Conservation (phyloP, 2,113 vertebrate species). For the Thryonomys swinderianus region DNA sequence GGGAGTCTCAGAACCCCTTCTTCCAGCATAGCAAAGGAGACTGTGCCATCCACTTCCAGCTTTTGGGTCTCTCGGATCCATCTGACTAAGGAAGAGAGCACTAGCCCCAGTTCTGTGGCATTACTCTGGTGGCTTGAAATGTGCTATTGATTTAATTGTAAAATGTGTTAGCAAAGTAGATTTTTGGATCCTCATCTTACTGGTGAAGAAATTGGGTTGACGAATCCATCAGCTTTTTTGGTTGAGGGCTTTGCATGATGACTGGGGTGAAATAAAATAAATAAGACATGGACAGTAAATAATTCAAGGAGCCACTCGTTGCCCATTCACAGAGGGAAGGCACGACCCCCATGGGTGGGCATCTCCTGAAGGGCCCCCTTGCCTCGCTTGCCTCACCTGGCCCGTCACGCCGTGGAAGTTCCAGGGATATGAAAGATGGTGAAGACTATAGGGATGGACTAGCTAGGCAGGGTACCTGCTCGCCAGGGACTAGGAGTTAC, state of each 20-base stretch:
- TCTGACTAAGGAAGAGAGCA: background rate
- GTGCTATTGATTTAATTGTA: background rate
- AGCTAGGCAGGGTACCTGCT: background rate
- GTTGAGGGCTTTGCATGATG: background rate
- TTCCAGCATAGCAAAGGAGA: background rate
- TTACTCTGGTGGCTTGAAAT: background rate
- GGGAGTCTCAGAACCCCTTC: background rate
- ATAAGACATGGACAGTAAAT: fast-evolving
- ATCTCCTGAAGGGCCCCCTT: background rate
- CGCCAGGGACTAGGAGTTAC: background rate
- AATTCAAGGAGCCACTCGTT: background rate
- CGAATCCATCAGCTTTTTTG: background rate
- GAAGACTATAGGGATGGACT: background rate
- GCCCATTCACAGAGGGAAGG: fast-evolving
- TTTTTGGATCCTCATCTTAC: background rate
- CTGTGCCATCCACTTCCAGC: background rate
- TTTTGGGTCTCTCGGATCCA: background rate
- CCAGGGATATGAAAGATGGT: background rate
- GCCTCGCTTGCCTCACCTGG: fast-evolving
- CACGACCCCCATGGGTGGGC: background rate
- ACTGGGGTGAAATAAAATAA: background rate
- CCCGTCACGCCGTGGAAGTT: too few species aligned
- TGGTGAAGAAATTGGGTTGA: background rate
- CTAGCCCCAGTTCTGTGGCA: background rate
- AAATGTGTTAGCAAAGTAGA: background rate